Evolutionary conservation across 2,888 invertebrate genomes (phyloP).

Genomic region (Oscheius sp.): DNA sequence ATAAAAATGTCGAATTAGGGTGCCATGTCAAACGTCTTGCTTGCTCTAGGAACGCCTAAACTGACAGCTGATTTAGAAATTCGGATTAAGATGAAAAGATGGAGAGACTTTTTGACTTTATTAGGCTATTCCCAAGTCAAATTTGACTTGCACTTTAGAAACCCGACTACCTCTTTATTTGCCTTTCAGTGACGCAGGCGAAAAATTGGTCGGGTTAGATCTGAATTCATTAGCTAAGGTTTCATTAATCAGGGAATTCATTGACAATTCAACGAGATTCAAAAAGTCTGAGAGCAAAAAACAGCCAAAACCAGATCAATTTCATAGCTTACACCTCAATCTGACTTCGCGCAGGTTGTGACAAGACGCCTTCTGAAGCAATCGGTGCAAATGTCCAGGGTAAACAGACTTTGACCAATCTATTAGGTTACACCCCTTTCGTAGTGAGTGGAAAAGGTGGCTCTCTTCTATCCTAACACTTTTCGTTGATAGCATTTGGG

Average conservation of each 20-base stretch:
- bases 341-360: no score
- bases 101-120: not conserved
- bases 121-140: not conserved
- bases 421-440: constrained; percentile 4
- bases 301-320: no score
- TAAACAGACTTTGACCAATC: constrained; percentile 12
- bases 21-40: constrained; percentile 26
- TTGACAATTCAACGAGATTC: not conserved
- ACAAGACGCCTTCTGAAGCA: not conserved
- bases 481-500: constrained; percentile 23
- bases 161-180: constrained; percentile 10
- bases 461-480: not conserved
- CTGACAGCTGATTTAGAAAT: no score
- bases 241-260: constrained; percentile 10
- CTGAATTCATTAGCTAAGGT: not conserved
- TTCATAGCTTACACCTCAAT: no score
- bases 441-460: not conserved
- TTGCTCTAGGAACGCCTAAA: constrained; percentile 1
- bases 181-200: constrained; percentile 13
- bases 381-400: not conserved
- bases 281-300: not conserved
- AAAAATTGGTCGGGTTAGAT: not conserved
- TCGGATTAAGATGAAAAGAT: not conserved
- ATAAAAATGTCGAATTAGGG: constrained; percentile 30
- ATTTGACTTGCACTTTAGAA: not conserved